Conservation (phyloP, 2,113 vertebrate species). For the Labeo catla region DNA sequence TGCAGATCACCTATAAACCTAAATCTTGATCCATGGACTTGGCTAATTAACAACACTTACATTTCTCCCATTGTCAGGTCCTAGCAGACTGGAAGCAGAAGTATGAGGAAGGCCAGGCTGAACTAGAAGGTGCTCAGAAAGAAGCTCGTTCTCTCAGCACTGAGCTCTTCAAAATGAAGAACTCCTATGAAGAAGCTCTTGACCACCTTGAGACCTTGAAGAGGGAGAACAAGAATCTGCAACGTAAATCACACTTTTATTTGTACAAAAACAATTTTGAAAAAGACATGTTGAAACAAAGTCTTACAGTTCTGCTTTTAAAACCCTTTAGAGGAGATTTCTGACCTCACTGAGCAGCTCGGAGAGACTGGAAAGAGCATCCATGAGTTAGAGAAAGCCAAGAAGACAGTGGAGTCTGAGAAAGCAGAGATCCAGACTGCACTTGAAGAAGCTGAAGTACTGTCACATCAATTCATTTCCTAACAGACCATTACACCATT, state of each 20-base stretch:
- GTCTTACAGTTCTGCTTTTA: not conserved
- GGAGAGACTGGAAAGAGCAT: conserved; percentile 73
- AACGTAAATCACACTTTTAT: conserved; percentile 50
- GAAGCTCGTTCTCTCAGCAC: conserved; percentile 74
- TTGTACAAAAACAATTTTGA: not conserved
- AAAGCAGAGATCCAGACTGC: too few relatives aligned
- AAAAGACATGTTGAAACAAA: not conserved
- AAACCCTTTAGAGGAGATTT: conserved; percentile 27
- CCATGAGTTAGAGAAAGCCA: conserved; percentile 81
- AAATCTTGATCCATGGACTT: not conserved
- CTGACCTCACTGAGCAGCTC: conserved; percentile 41
- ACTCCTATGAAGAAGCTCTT: conserved; percentile 75
- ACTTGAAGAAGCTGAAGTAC: not conserved
- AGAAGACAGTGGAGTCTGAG: conserved; percentile 76
- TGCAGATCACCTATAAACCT: not conserved
- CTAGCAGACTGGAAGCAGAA: conserved; percentile 86
- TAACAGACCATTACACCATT: not conserved
- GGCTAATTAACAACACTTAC: not conserved
- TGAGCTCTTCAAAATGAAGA: conserved; percentile 78
- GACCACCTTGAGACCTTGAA: conserved; percentile 75
- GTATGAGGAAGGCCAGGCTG: conserved; percentile 78
- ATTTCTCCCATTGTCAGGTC: conserved; percentile 64
- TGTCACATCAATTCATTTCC: not conserved
- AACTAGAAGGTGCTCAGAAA: conserved; percentile 73
- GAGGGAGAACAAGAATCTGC: conserved; percentile 28